Conservation (phyloP, 2,797 vertebrate genomes). For the Hemibagrus guttatus region DNA sequence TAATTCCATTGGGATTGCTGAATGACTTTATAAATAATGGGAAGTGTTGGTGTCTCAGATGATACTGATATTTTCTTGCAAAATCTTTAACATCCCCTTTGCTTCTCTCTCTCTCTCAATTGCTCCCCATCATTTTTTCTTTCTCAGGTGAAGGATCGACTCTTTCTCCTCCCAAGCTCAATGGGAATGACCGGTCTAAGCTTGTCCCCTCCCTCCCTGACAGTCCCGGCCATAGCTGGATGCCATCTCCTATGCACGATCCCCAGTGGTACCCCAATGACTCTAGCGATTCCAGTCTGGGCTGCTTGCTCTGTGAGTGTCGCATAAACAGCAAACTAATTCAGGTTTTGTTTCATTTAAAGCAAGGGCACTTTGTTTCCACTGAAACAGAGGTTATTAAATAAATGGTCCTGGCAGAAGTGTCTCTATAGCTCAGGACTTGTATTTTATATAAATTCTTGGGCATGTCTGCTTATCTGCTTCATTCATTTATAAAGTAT, state of each 20-base stretch:
- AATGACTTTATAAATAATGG: too few relatives aligned
- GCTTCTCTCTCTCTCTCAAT: not conserved
- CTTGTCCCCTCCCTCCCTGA: slow-evolving; percentile 87
- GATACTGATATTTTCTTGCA: not conserved
- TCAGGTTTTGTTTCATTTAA: not conserved
- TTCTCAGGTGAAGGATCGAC: slow-evolving; percentile 85
- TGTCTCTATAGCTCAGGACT: too few relatives aligned
- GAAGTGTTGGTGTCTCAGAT: not conserved
- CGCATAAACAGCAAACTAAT: not conserved
- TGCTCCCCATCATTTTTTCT: not conserved
- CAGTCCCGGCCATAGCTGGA: slow-evolving; percentile 93
- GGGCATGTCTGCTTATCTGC: not conserved
- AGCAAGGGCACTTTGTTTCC: not conserved
- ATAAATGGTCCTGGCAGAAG: not conserved
- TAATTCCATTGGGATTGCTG: too few relatives aligned
- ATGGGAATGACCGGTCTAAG: slow-evolving; percentile 87
- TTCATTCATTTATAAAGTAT: not conserved
- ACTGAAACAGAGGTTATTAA: not conserved
- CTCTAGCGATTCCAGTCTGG: slow-evolving; percentile 91
- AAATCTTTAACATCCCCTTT: not conserved
- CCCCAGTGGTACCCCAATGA: slow-evolving; percentile 99
- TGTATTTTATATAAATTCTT: not conserved
- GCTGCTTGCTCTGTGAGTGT: slow-evolving; percentile 91
- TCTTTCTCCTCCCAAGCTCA: slow-evolving; percentile 92
- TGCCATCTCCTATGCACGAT: slow-evolving; percentile 95